Percentiles rank a stretch among this genome's conserved stretches.
phyloP scores from a whole-genome alignment of 2,797 vertebrate species.

The Malurus leucopterus region DNA sequence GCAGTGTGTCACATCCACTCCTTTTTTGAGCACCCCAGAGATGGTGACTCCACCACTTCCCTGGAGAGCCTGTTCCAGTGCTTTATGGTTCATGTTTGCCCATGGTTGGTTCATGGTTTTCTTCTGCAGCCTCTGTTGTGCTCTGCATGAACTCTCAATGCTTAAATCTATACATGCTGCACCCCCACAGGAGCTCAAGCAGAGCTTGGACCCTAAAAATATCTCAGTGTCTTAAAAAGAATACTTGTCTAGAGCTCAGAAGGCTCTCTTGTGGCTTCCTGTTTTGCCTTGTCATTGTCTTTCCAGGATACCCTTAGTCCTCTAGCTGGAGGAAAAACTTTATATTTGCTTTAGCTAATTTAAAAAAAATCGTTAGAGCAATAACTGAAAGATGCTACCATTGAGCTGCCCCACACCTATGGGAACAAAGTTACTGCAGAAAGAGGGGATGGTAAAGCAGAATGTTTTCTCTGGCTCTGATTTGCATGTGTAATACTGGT shows the following conservation, averaged over 20 bases:
- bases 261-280: background rate
- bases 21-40: background rate
- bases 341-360: background rate
- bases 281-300: background rate
- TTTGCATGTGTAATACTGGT: background rate
- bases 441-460: background rate
- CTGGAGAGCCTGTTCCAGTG: background rate
- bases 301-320: background rate
- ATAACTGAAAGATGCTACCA: background rate
- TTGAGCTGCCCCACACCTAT: background rate
- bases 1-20: background rate
- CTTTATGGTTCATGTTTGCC: background rate
- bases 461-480: background rate
- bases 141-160: background rate
- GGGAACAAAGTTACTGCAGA: background rate
- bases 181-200: background rate
- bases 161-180: background rate
- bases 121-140: background rate
- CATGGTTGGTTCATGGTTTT: background rate
- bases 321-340: background rate
- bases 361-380: background rate
- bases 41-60: background rate
- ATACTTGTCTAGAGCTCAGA: background rate
- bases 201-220: background rate
- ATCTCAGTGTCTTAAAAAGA: background rate